A percentile compares a stretch with the other conserved stretches of the same genome.
phyloP scores from a whole-genome alignment of 2,113 vertebrate species.

The Coracopsis vasa region DNA sequence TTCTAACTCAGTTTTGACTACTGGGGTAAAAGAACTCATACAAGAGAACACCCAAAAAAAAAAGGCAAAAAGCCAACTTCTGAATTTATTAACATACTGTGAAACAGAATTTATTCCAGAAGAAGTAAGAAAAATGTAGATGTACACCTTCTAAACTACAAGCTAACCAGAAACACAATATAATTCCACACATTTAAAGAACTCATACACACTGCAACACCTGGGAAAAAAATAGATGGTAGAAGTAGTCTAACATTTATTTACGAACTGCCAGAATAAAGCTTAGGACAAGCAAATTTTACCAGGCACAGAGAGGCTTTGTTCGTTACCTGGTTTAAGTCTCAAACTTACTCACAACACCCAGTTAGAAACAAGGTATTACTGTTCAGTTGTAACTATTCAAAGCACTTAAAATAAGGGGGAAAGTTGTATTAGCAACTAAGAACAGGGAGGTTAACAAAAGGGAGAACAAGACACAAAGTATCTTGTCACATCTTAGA shows the following conservation, averaged over 20 bases:
- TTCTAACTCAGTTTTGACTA: not conserved
- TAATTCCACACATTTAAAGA: not conserved
- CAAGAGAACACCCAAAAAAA: not conserved
- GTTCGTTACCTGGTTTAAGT: not conserved
- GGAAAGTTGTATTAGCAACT: not conserved
- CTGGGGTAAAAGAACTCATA: not conserved
- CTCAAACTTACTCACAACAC: not conserved
- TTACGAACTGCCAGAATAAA: not conserved
- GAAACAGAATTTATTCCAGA: not conserved
- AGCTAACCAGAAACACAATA: not conserved
- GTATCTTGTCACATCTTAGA: not conserved
- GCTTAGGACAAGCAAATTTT: not conserved
- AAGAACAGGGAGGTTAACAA: not conserved
- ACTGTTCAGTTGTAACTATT: not conserved
- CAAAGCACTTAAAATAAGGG: not conserved
- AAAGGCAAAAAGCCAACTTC: not conserved
- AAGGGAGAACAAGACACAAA: not conserved
- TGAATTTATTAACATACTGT: not conserved
- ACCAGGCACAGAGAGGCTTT: not conserved
- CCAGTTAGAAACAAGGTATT: not conserved
- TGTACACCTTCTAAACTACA: not conserved
- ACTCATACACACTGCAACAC: not conserved
- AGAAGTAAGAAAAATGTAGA: not conserved
- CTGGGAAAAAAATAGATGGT: not conserved
- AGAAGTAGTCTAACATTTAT: not conserved